A percentile compares a stretch with the other conserved stretches of the same genome.
Conservation (phyloP, 1,140 invertebrate genomes). For the Nilaparvata lugens region DNA sequence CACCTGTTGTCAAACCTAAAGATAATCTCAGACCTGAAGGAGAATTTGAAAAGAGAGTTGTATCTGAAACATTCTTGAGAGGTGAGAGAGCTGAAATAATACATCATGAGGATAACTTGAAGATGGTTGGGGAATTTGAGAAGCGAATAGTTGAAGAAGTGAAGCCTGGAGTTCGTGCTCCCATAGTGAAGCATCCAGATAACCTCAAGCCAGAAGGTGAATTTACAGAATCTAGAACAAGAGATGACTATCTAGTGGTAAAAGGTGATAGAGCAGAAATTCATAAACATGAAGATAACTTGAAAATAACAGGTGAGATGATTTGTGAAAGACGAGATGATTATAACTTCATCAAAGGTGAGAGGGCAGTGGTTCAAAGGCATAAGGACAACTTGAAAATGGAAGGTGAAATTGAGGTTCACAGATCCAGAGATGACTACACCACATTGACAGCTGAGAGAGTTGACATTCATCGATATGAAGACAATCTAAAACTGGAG, state of each 20-base stretch:
- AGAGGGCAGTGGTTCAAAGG: slow-evolving; percentile 43
- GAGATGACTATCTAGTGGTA: slow-evolving; percentile 34
- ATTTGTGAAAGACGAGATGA: slow-evolving; percentile 40
- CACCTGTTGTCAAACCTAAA: slow-evolving; percentile 40
- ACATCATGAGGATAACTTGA: slow-evolving; percentile 50
- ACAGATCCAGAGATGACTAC: slow-evolving; percentile 35
- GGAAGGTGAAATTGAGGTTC: slow-evolving; percentile 42
- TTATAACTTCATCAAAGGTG: slow-evolving; percentile 34
- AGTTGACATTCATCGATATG: slow-evolving; percentile 26
- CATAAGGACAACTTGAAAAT: slow-evolving; percentile 31
- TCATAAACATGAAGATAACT: slow-evolving; percentile 45
- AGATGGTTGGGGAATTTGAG: slow-evolving; percentile 51
- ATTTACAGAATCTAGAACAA: slow-evolving; percentile 34
- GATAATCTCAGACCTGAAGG: slow-evolving; percentile 49
- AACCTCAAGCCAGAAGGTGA: slow-evolving; percentile 50
- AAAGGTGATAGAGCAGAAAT: slow-evolving; percentile 47
- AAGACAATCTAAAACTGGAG: slow-evolving; percentile 32
- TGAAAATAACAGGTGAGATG: slow-evolving; percentile 56
- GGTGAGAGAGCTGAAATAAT: slow-evolving; percentile 49
- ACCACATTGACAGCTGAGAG: slow-evolving; percentile 33
- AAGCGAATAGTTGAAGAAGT: slow-evolving; percentile 24
- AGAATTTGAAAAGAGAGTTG: slow-evolving; percentile 28
- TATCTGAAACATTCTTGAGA: slow-evolving; percentile 20
- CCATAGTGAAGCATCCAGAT: slow-evolving; percentile 38
- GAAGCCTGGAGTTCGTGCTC: slow-evolving; percentile 26